Evolutionary conservation across 2,113 vertebrate species (phyloP).

Genomic region (Cricetomys ansorgei): DNA sequence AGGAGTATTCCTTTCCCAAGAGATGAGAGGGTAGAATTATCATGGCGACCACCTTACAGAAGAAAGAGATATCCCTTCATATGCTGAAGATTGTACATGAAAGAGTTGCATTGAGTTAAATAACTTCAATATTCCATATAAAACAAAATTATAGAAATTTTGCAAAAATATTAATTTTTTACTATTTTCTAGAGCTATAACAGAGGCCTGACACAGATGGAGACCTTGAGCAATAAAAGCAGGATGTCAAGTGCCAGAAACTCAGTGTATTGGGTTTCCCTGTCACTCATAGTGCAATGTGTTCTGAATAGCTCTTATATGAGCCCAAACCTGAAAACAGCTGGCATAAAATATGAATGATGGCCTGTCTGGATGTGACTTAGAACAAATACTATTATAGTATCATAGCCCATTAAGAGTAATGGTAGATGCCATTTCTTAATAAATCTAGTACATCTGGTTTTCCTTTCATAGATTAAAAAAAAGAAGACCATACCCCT

Average conservation of each 20-base stretch:
- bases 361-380: constrained; percentile 81
- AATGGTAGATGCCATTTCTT: constrained; percentile 57
- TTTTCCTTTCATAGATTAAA: not conserved
- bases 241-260: constrained; percentile 88
- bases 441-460: not conserved
- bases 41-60: not conserved
- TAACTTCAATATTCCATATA: not conserved
- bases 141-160: constrained; percentile 74
- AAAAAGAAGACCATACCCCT: not conserved
- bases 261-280: constrained; percentile 86
- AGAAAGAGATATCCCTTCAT: not conserved
- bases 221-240: constrained; percentile 87
- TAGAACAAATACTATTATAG: constrained; percentile 79
- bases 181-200: constrained; percentile 85
- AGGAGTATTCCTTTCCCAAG: not conserved
- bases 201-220: constrained; percentile 86
- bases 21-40: not conserved
- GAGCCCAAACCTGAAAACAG: constrained; percentile 82
- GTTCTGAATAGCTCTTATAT: constrained; percentile 82
- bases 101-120: not conserved
- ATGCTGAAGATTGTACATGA: constrained; percentile 19
- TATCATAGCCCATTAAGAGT: constrained; percentile 72
- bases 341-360: constrained; percentile 82
- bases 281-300: constrained; percentile 83
- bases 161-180: constrained; percentile 87